Evolutionary conservation across 2,888 invertebrate species (phyloP).

Genomic region (Mellilla xanthometata): DNA sequence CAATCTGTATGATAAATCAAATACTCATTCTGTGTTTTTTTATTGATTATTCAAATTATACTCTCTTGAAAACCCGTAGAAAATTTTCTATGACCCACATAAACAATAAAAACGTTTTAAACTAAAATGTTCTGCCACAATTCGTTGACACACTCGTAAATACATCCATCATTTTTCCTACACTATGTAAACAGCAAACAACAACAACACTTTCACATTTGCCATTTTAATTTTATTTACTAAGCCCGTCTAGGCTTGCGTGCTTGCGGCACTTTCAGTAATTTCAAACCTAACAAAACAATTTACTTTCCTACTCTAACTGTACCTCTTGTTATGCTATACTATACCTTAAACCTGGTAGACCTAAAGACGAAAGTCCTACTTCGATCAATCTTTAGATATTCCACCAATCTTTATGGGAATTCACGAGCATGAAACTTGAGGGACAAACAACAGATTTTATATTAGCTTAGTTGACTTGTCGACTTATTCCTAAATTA

Average conservation of each 20-base stretch:
- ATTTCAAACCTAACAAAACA: background rate
- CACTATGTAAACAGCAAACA: too few species aligned
- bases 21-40: too few species aligned
- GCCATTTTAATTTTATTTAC: background rate
- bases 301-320: background rate
- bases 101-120: too few species aligned
- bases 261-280: background rate
- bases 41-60: too few species aligned
- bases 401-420: background rate
- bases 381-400: background rate
- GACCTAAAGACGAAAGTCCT: background rate
- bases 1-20: too few species aligned
- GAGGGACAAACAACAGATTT: background rate
- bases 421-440: background rate
- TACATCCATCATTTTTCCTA: too few species aligned
- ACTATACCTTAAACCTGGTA: background rate
- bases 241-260: background rate
- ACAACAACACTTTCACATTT: too few species aligned
- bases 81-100: too few species aligned
- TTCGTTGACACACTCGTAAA: too few species aligned
- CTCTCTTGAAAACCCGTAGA: too few species aligned
- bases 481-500: too few species aligned
- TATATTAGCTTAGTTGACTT: background rate
- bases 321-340: background rate
- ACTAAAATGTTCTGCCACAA: too few species aligned